Conservation (phyloP, 2,113 vertebrate species). For the Perca flavescens region DNA sequence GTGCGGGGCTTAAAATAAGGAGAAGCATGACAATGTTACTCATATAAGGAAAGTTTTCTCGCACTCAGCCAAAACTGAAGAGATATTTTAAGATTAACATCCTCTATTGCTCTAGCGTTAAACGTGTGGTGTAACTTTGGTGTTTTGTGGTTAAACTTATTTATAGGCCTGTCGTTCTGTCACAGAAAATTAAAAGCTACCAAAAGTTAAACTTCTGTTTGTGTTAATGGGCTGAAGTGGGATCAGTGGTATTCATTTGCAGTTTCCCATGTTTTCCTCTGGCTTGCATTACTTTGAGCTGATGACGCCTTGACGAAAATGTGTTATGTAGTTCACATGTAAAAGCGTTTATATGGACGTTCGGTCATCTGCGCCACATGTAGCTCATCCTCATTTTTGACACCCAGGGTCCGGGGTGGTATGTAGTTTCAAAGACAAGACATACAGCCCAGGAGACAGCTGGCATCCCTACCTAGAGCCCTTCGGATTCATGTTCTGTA, state of each 20-base stretch:
- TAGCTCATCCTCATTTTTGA: constrained; percentile 38
- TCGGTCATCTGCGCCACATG: constrained; percentile 24
- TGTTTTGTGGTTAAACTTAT: not conserved
- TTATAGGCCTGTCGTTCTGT: not conserved
- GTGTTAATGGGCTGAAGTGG: not conserved
- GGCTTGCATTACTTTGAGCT: not conserved
- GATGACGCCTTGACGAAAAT: not conserved
- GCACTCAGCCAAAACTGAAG: not conserved
- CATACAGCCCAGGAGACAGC: constrained; percentile 91
- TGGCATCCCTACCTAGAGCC: constrained; percentile 97
- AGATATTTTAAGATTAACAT: not conserved
- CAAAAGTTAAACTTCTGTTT: constrained; percentile 3
- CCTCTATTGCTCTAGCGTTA: not conserved
- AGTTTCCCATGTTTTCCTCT: not conserved
- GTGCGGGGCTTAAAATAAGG: constrained; percentile 14
- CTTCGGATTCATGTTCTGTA: constrained; percentile 92
- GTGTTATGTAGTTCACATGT: not conserved
- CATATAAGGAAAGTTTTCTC: not conserved
- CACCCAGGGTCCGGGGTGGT: constrained; percentile 84
- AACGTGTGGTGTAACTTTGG: not conserved
- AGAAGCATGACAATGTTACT: constrained; percentile 9
- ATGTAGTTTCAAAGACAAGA: constrained; percentile 94
- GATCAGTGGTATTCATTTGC: not conserved
- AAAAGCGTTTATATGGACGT: not conserved
- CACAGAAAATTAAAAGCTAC: constrained; percentile 4